Percentiles rank a stretch among this genome's conserved stretches.
Conservation (phyloP, 2,797 vertebrate genomes). For the Diplodus puntazzo region DNA sequence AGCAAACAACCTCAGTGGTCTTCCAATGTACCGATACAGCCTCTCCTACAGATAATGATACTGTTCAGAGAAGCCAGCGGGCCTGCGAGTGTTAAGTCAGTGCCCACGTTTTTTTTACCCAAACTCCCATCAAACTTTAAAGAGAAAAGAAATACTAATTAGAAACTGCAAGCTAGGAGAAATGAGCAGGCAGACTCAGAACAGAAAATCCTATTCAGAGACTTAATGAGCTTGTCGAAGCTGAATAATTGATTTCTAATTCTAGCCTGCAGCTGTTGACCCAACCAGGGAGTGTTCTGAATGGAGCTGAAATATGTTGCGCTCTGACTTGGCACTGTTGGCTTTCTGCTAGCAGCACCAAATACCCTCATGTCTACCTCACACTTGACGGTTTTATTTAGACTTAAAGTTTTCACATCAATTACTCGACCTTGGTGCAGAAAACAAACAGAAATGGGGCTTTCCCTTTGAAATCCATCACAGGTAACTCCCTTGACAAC, state of each 20-base stretch:
- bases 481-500: slow-evolving; percentile 60
- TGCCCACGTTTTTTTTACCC: slow-evolving; percentile 61
- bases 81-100: slow-evolving; percentile 70
- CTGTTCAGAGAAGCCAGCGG: slow-evolving; percentile 62
- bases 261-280: slow-evolving; percentile 86
- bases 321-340: slow-evolving; percentile 73
- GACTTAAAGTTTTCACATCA: slow-evolving; percentile 48
- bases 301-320: slow-evolving; percentile 82
- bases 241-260: slow-evolving; percentile 88
- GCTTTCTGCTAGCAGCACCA: slow-evolving; percentile 62
- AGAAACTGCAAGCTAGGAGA: slow-evolving; percentile 84
- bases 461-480: slow-evolving; percentile 49
- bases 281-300: slow-evolving; percentile 81
- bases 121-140: slow-evolving; percentile 84
- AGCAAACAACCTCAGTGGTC: slow-evolving; percentile 81
- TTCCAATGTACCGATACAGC: slow-evolving; percentile 71
- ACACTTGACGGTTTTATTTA: slow-evolving; percentile 58
- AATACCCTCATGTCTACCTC: slow-evolving; percentile 53
- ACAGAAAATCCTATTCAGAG: slow-evolving; percentile 84
- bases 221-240: slow-evolving; percentile 87
- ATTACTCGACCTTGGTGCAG: slow-evolving; percentile 33
- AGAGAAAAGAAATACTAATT: slow-evolving; percentile 84
- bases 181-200: slow-evolving; percentile 82
- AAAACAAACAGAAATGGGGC: slow-evolving; percentile 41
- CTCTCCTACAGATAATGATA: slow-evolving; percentile 77